Conservation (phyloP, 2,797 vertebrate genomes). For the Lerista edwardsae region DNA sequence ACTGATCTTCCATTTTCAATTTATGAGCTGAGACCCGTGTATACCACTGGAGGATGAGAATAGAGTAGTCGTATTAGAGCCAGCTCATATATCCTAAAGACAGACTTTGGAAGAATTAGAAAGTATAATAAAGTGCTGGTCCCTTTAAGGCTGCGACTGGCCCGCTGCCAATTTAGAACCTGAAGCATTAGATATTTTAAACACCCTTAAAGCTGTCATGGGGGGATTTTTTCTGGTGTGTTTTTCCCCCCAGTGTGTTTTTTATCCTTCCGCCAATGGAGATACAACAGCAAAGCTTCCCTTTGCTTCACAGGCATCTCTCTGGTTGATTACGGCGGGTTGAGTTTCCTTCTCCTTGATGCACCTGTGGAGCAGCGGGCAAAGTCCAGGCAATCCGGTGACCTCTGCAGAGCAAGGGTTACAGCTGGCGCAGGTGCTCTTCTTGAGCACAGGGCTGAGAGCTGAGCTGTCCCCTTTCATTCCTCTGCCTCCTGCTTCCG, state of each 20-base stretch:
- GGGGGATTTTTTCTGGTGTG: background rate
- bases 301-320: constrained; percentile 59
- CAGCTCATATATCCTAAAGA: constrained; percentile 85
- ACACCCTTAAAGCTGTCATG: constrained; percentile 81
- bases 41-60: constrained; percentile 83
- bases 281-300: constrained; percentile 71
- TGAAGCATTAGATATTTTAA: constrained; percentile 81
- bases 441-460: no score
- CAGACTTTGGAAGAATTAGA: constrained; percentile 86
- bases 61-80: constrained; percentile 85
- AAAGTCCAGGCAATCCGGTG: background rate
- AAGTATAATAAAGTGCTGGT: constrained; percentile 84
- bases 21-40: constrained; percentile 85
- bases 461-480: no score
- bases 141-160: constrained; percentile 81
- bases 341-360: constrained; percentile 26
- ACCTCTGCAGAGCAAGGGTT: background rate
- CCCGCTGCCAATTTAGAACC: constrained; percentile 78
- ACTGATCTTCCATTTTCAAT: constrained; percentile 84
- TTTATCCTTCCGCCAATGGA: constrained; percentile 76
- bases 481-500: no score
- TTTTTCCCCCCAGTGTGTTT: constrained; percentile 31
- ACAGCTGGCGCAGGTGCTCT: background rate
- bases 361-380: constrained; percentile 9
- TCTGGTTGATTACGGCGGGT: constrained; percentile 59